Base-by-base conservation (phyloP, 2,113 vertebrate genomes). In the Spermophilus dauricus region DNA sequence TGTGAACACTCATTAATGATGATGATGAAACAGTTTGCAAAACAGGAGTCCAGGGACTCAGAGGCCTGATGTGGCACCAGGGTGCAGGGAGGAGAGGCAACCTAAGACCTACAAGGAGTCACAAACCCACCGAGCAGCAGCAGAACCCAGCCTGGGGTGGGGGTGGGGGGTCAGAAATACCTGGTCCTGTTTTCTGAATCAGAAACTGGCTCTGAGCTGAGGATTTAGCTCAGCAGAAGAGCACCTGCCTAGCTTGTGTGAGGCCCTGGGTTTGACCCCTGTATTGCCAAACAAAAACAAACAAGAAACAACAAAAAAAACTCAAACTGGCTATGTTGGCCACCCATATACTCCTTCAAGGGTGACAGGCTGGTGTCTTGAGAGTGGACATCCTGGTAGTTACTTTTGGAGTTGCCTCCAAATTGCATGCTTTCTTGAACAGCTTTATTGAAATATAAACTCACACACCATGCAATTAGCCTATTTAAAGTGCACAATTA, bases 11-110 rank as follows among this genome's bases (percentile, higher is more conserved):
- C 2, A 0, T 73, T 98, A 97, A 98, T 91, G 96, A 96, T 72
- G 96, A 97, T 97, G 97, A 98, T 97, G 97, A 97, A 98, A 98
- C 65, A 86, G 72, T 84, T 86, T 58, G 96, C 78, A 98, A 97
- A 98, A 56, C 22, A 16, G 39, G 89, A 96, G 42, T 70, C 39
- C 77, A 75, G 81, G 42, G 78, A 48, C 89, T 42, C 13, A 8
- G 95, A 77, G 96, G 53, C 16, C 6, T 8, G 4, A 42, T 4
- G 67, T 18, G 67, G 83, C 94, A 34, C 34, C 3, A 12, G 75
- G 70, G 58, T 72, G 70, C 37, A 22, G 86, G 92, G 94, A 81
- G 70, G 58, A 4, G 20, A 70, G 56, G 70, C 88, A 86, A 86
- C 30, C 26, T 82, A 75, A 65, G 58, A 30, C 11, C 42, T 30